Evolutionary conservation across 2,797 vertebrate species (phyloP).

Genomic region (Acanthurus tractus): DNA sequence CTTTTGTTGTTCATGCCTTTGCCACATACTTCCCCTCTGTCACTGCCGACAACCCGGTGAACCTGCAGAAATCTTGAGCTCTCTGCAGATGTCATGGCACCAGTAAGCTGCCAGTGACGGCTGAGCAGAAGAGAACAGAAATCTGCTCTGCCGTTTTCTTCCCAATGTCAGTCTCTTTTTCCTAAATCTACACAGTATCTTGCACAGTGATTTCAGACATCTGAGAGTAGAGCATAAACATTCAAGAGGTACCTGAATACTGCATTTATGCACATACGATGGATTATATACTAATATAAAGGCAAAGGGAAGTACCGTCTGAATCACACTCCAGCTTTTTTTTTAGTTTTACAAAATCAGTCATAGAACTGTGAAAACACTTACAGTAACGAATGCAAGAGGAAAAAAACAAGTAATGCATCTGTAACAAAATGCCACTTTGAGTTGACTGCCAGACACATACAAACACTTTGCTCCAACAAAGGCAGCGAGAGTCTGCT

Average conservation of each 20-base stretch:
- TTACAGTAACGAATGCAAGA: background rate
- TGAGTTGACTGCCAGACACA: slow-evolving; percentile 36
- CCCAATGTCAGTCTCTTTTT: background rate
- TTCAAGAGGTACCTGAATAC: background rate
- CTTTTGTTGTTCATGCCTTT: background rate
- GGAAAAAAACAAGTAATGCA: background rate
- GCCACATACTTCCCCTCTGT: slow-evolving; percentile 3
- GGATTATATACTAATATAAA: background rate
- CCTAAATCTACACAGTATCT: background rate
- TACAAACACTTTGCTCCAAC: slow-evolving; percentile 33
- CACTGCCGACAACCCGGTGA: slow-evolving; percentile 17
- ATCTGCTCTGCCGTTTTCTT: slow-evolving; percentile 4
- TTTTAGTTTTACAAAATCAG: slow-evolving; percentile 11
- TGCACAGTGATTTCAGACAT: background rate
- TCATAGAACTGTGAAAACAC: background rate
- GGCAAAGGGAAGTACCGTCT: background rate
- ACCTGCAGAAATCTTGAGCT: slow-evolving; percentile 20
- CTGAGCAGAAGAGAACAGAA: slow-evolving; percentile 8
- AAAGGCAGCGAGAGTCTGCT: slow-evolving; percentile 59
- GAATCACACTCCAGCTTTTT: background rate
- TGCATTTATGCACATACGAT: background rate
- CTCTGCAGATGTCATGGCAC: slow-evolving; percentile 18
- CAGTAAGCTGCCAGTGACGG: slow-evolving; percentile 11
- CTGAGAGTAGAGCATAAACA: slow-evolving; percentile 6
- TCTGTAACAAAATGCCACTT: slow-evolving; percentile 21